Base-by-base conservation (phyloP, 2,113 vertebrate species). In the Dendrocopos noguchii region DNA sequence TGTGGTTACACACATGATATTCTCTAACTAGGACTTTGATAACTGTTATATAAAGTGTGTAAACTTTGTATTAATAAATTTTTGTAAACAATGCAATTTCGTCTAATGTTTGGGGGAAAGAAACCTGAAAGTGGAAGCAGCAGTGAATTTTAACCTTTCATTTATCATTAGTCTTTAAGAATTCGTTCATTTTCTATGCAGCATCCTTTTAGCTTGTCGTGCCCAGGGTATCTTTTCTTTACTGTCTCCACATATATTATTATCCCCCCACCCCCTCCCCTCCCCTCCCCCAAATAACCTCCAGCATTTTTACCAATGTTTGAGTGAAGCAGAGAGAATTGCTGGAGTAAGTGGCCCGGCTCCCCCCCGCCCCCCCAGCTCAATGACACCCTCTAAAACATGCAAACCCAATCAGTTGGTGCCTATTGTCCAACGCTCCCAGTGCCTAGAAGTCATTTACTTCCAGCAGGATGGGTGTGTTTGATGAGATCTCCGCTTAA, bases 31-130 rank as follows among this genome's bases (percentile, higher is more conserved):
- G 98, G 98, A 97, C 98, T 98, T 98, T 98, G 98, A 98, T 98
- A 98, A 98, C 98, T 99, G 98, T 99, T 98, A 98, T 97, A 97
- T 96, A 98, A 98, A 98, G 98, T 99, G 98, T 99, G 99, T 99
- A 99, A 98, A 98, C 98, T 99, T 99, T 99, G 98, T 99, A 99
- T 99, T 98, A 99, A 99, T 99, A 99, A 99, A 99, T 99, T 99
- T 99, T 99, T 99, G 98, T 99, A 99, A 99, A 99, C 98, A 99
- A 99, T 97, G 98, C 97, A 98, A 98, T 97, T 98, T 98, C 61
- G 98, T 99, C 98, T 99, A 98, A 98, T 99, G 98, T 98, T 99
- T 99, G 98, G 97, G 97, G 97, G 96, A 98, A 87, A 97, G 82
- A 90, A 87, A 97, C 90, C 59, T 94, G 91, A 91, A 64, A 95